phyloP scores from a whole-genome alignment of 1,140 invertebrate genomes.

The Habropoda laboriosa region DNA sequence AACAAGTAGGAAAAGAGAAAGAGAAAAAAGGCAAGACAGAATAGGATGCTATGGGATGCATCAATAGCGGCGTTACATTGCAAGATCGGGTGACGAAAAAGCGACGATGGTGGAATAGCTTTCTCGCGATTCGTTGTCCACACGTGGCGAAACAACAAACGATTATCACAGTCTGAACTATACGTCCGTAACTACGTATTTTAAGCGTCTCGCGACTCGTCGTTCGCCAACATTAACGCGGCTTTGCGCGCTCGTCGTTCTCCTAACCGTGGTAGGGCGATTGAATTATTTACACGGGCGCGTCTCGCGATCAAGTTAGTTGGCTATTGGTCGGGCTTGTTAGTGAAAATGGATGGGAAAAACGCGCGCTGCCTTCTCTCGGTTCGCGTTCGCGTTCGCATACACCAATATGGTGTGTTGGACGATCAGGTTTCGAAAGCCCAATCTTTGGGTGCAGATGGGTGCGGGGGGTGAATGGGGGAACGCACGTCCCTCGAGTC shows the following conservation, averaged over 20 bases:
- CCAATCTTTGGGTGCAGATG: background rate
- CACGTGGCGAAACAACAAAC: slow-evolving; percentile 61
- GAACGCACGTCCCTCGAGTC: background rate
- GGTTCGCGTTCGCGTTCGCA: background rate
- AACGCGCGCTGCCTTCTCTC: background rate
- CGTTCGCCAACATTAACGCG: background rate
- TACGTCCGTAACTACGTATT: slow-evolving; percentile 64
- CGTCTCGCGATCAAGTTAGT: background rate
- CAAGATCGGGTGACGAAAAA: no score
- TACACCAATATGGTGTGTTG: slow-evolving; percentile 73
- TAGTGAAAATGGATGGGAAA: no score
- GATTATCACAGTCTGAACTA: slow-evolving; percentile 80
- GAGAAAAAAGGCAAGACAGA: no score
- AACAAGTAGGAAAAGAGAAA: no score
- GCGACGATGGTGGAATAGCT: no score
- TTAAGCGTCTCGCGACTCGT: slow-evolving; percentile 26
- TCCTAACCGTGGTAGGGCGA: no score
- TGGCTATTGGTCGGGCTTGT: no score
- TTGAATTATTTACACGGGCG: background rate
- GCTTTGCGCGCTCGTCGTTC: background rate
- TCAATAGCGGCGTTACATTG: no score
- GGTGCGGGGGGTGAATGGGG: background rate
- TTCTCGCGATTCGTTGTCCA: no score
- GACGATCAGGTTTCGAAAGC: slow-evolving; percentile 13
- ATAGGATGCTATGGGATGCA: no score